phyloP scores from a whole-genome alignment of 37 sponge, comb jelly and placozoan species.

The Dysidea cf. avara region DNA sequence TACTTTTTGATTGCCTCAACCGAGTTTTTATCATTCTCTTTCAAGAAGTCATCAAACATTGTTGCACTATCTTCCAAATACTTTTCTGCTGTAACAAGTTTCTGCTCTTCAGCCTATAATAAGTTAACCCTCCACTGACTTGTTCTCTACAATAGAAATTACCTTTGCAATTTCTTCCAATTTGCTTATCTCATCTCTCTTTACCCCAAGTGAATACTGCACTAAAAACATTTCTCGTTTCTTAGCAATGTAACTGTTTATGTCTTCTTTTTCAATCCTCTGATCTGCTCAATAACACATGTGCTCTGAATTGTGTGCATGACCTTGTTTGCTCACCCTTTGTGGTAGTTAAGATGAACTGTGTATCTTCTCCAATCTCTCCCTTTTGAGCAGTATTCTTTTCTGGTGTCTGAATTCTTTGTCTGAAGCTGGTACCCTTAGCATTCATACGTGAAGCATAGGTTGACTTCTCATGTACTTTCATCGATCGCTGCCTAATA shows the following conservation, averaged over 20 bases:
- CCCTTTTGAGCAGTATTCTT: constrained; percentile 22
- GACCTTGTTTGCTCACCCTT: constrained; percentile 27
- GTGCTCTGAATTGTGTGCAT: no score
- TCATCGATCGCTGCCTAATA: constrained; percentile 60
- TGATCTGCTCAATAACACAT: constrained; percentile 45
- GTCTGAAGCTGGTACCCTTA: constrained; percentile 48
- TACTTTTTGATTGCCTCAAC: constrained; percentile 93
- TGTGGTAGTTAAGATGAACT: constrained; percentile 73
- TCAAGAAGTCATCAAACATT: constrained; percentile 96
- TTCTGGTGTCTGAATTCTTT: constrained; percentile 46
- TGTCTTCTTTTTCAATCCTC: constrained; percentile 87
- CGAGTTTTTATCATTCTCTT: constrained; percentile 94
- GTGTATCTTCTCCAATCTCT: constrained; percentile 52
- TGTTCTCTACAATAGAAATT: not conserved
- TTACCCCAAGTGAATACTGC: constrained; percentile 92
- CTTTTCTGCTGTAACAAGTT: constrained; percentile 88
- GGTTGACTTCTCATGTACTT: constrained; percentile 90
- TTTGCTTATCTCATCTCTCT: constrained; percentile 92
- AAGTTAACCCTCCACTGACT: not conserved
- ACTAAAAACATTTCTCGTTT: constrained; percentile 96
- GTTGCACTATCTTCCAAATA: constrained; percentile 90
- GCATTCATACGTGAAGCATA: constrained; percentile 81
- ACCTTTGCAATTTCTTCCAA: constrained; percentile 87
- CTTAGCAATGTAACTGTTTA: constrained; percentile 66
- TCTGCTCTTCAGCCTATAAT: constrained; percentile 82